These are phyloP conservation scores for Trachelus stipa DNA, from an alignment of 2,888 invertebrate genomes.

Conservation along the genomic window DNA sequence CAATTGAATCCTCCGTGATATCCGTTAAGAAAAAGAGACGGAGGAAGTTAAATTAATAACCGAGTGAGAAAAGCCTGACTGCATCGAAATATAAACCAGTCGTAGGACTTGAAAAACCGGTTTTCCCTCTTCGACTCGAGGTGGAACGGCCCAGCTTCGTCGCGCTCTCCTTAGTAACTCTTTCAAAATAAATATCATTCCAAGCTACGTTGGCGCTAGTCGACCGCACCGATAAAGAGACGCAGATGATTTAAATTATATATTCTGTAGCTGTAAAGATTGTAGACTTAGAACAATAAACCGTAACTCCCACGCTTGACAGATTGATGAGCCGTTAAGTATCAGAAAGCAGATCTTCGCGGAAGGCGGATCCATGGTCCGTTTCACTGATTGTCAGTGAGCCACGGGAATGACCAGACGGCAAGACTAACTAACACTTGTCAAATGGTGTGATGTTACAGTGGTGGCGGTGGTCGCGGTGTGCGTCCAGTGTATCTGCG, in stretches of 20 bases:
- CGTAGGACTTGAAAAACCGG: slow-evolving; percentile 47
- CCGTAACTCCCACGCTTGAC: neutral
- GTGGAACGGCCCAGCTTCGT: slow-evolving; percentile 34
- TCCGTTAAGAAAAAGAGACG: too few relatives aligned
- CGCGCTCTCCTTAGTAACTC: slow-evolving; percentile 31
- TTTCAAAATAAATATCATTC: slow-evolving; percentile 37
- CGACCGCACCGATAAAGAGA: too few relatives aligned
- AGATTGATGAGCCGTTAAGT: neutral
- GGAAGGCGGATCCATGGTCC: too few relatives aligned
- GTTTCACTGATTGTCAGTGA: too few relatives aligned
- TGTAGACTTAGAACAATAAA: too few relatives aligned
- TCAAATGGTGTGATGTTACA: slow-evolving; percentile 43
- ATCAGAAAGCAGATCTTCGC: neutral
- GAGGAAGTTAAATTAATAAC: slow-evolving; percentile 48
- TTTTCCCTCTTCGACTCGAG: slow-evolving; percentile 28
- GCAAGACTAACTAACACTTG: too few relatives aligned
- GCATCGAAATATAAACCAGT: slow-evolving; percentile 46
- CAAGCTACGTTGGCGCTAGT: neutral
- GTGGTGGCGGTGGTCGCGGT: slow-evolving; percentile 73
- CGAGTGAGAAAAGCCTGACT: slow-evolving; percentile 37
- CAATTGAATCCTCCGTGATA: too few relatives aligned
- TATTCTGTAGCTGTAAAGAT: too few relatives aligned
- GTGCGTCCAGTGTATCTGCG: slow-evolving; percentile 83
- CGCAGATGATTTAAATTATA: too few relatives aligned
- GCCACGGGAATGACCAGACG: too few relatives aligned